Base-by-base conservation (phyloP, 1,140 invertebrate genomes). In the Drosophila trapezifrons region DNA sequence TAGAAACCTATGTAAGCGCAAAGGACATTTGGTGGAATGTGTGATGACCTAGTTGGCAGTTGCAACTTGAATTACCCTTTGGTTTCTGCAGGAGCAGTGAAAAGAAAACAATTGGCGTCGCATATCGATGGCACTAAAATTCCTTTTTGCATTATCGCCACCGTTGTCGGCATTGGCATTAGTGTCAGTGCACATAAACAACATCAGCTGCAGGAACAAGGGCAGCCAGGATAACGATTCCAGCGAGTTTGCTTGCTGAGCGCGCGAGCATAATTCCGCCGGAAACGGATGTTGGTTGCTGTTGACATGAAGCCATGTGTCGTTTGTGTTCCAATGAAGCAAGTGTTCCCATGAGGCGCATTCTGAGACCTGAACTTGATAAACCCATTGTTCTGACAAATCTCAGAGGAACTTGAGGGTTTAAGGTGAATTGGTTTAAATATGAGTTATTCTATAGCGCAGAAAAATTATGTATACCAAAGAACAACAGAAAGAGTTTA, bases 181-280 rank as follows among this genome's bases (percentile, higher is more conserved):
- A 78, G 82, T 72, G 73, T 66, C 82, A 82, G 70, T 66, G 82
- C 71, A 80, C 70, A 74, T 78, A 78, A 86, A 86, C 75, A 82
- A 82, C 46, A 40, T 35, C 38, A 51, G 38, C 38, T 45, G 47
- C 38, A 60, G 46, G 37, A 45, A 45, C 55, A 43, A 51, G 20
- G 35, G 27, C 57, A 46, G 55, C 32, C 49, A 55, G 62, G 65
- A 71, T 71, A 75, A 67, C 75, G 75, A 62, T 57, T 58, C 65
- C 37, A 76, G 47, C 38, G 46, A 52, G 38, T 57, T 29, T 43
- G 38, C 35, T 57, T 38, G 25, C 42, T 46, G 52, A 64, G 66
- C 63, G 72, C 42, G 66, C 47, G 80, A 59, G 76, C 83, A 89
- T 79, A 83, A 67, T 87, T 87, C 84, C 84, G 84, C 75, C 73